Percentiles rank a stretch among this genome's conserved stretches.
Evolutionary conservation across 2,888 invertebrate genomes (phyloP).

Genomic region (Orthonychiurus folsomi): DNA sequence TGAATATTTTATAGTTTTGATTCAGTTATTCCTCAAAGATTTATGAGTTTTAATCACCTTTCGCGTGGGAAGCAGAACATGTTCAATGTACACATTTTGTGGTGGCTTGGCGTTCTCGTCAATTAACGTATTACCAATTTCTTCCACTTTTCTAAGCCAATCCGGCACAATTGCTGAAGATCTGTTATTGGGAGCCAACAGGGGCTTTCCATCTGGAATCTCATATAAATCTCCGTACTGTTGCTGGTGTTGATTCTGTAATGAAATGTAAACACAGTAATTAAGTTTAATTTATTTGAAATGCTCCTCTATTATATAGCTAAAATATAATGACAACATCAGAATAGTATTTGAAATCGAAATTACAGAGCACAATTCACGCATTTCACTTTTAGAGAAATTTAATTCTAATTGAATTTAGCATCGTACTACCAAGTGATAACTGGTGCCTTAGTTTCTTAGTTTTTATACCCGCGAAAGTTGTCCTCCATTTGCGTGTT

Average conservation of each 20-base stretch:
- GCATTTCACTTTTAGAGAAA: no score
- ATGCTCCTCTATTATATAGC: no score
- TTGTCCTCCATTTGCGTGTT: no score
- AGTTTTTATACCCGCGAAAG: no score
- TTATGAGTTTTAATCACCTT: slow-evolving; percentile 29
- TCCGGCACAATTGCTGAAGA: slow-evolving; percentile 23
- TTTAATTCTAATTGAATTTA: no score
- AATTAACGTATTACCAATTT: neutral
- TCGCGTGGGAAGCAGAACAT: slow-evolving; percentile 39
- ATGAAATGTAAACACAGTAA: neutral
- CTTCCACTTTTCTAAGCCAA: slow-evolving; percentile 36
- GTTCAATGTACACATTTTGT: slow-evolving; percentile 38
- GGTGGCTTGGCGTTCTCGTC: slow-evolving; percentile 39
- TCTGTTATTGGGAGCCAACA: slow-evolving; percentile 30
- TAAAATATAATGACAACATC: no score
- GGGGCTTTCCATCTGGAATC: slow-evolving; percentile 39
- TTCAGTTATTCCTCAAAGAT: neutral
- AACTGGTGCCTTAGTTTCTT: no score
- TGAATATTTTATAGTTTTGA: neutral
- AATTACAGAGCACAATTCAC: no score
- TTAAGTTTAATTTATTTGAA: no score
- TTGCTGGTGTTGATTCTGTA: neutral
- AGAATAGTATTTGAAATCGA: no score
- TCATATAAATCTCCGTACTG: slow-evolving; percentile 32
- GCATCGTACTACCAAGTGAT: no score